Base-by-base conservation (phyloP, 2,888 invertebrate genomes). In the Podotricha telesiphe region DNA sequence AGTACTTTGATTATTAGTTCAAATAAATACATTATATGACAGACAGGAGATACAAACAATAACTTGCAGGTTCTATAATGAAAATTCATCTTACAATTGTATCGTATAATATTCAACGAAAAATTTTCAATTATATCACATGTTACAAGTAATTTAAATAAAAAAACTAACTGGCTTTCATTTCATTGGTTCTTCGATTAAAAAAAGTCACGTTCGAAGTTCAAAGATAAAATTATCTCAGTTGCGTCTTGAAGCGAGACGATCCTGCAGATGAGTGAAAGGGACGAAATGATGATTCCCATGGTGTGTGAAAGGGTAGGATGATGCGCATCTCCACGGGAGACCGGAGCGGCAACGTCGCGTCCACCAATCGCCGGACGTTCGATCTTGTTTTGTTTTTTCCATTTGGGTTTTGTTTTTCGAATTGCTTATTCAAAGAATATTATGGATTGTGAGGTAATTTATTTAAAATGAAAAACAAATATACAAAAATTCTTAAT, bases 161-260 rank as follows among this genome's bases (percentile, higher is more conserved):
- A 48, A 37, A 62, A 28, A 48, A 48, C 15, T 19, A 77, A 76
- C 65, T 76, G 70, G 75, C 80, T 77, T 76, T 74, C 72, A 75
- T 81, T 77, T 79, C 80, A 86, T 86, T 87, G 88, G 88, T 79
- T 81, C 78, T 75, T 74, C 74, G 79, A 79, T 81, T 70, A 85
- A 88, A 87, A 85, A 85, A 87, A 80, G 75, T 82, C 85, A 81
- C 85, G 86, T 89, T 86, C 87, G 82, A 87, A 89, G 83, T 84
- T 87, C 84, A 79, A 83, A 91, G 90, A 89, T 88, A 86, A 88
- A 88, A 88, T 89, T 88, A 91, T 92, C 92, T 92, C 89, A 82
- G 89, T 88, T 91, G 84, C 86, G 91, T 91, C 92, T 90, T 89
- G 77, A 90, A 91, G 89, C 90, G 89, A 86, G 84, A 91, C 92